These are phyloP conservation scores for Neuroscelio doddi DNA, from an alignment of 2,888 invertebrate genomes.

Conservation along the genomic window DNA sequence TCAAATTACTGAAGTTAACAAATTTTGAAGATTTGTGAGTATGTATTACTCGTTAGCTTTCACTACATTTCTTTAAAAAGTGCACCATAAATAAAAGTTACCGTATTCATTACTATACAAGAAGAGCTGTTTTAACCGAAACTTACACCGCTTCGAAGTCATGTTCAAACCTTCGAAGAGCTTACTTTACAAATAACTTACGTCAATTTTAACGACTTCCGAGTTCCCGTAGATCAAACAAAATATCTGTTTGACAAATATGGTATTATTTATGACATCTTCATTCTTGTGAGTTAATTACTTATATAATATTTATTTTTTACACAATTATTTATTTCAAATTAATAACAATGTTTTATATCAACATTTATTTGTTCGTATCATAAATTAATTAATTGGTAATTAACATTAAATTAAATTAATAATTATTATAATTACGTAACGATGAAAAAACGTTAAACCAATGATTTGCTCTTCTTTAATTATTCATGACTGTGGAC, in stretches of 20 bases:
- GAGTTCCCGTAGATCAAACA: constrained; percentile 1
- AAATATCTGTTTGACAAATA: background rate
- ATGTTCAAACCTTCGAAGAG: constrained; percentile 1
- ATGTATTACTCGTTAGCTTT: constrained; percentile 42
- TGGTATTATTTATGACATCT: too few relatives aligned
- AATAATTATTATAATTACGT: too few relatives aligned
- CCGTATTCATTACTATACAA: background rate
- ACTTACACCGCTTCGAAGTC: background rate
- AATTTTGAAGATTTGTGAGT: background rate
- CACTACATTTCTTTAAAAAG: constrained; percentile 33
- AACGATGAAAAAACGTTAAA: too few relatives aligned
- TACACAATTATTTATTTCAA: constrained; percentile 2
- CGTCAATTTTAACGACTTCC: background rate
- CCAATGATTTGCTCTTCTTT: too few relatives aligned
- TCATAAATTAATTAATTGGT: background rate
- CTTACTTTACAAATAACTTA: background rate
- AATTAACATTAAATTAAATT: background rate
- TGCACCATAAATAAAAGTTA: background rate
- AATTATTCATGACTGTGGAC: too few relatives aligned
- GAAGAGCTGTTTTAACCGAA: constrained; percentile 3
- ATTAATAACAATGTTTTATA: background rate
- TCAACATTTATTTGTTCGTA: background rate
- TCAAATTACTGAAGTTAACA: background rate
- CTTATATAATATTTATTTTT: too few relatives aligned
- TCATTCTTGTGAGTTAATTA: too few relatives aligned